phyloP scores from a whole-genome alignment of 2,113 vertebrate species.

The Perccottus glenii region DNA sequence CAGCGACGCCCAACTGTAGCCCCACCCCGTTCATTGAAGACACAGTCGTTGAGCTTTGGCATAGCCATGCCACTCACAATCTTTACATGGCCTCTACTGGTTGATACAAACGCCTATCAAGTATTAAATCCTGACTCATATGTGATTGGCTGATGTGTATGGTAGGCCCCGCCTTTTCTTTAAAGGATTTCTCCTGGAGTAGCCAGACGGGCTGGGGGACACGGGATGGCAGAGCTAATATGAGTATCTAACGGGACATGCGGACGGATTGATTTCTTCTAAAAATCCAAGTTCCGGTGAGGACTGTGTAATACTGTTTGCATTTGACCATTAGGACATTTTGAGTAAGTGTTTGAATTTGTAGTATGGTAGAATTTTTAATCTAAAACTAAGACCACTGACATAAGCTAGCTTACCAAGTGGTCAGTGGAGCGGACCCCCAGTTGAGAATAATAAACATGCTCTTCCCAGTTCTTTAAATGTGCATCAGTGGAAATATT shows the following conservation, averaged over 20 bases:
- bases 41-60: neutral
- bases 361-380: slow-evolving; percentile 27
- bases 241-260: slow-evolving; percentile 77
- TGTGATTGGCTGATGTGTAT: slow-evolving; percentile 58
- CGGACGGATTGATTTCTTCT: slow-evolving; percentile 66
- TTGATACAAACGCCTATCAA: neutral
- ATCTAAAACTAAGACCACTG: slow-evolving; percentile 53
- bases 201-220: slow-evolving; percentile 66
- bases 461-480: neutral
- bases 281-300: slow-evolving; percentile 72
- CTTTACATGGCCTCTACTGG: slow-evolving; percentile 38
- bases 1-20: slow-evolving; percentile 57
- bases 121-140: slow-evolving; percentile 15
- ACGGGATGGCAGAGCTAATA: slow-evolving; percentile 76
- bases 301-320: slow-evolving; percentile 51
- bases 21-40: slow-evolving; percentile 41
- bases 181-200: slow-evolving; percentile 53
- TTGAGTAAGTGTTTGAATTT: slow-evolving; percentile 1
- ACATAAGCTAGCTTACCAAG: slow-evolving; percentile 68
- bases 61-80: slow-evolving; percentile 51
- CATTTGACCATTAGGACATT: neutral
- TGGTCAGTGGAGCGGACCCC: slow-evolving; percentile 67
- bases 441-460: slow-evolving; percentile 36
- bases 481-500: neutral
- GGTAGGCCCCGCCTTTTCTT: slow-evolving; percentile 37